Evolutionary conservation across 2,888 invertebrate genomes (phyloP), one percentile per base, ranked within the genome.

Genomic region (Pseudococcus jackbeardsleyi): DNA sequence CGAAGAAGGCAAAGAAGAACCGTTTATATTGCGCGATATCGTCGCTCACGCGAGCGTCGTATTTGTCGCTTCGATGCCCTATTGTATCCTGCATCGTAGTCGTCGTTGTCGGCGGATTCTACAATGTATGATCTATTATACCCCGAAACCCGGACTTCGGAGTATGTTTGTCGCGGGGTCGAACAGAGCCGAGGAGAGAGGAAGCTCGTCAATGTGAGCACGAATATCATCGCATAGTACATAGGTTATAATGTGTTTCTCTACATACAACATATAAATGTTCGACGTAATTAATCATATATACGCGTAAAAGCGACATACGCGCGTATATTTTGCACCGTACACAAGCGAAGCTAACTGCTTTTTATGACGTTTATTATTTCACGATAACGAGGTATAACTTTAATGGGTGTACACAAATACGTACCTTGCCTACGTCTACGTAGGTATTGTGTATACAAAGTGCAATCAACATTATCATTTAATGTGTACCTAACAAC

Each of bases 61-160:
- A 54, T 54, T 54, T 54, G 54, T 54, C 54, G 54, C n/a, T 54
- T 54, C 54, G 54, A 54, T 54, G 54, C 54, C n/a, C 54, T n/a
- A 54, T 54, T 54, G 54, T 54, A 54, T 54, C 48, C 15, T 9
- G 12, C 48, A 15, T 50, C 8, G 42, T n/a, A 54, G 54, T 54
- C 12, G 11, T 50, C 8, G 48, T 50, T 0, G 48, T 50, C 12
- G 48, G 12, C n/a, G n/a, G 54, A 5, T 54, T 54, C n/a, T 54
- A 54, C n/a, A 54, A 54, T 54, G 54, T 54, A 54, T n/a, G 54
- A 54, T 54, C 54, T 54, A n/a, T 54, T 54, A 54, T 54, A 54
- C 6, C 54, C 5, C 5, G 6, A n/a, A 54, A 12, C 54, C n/a
- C n/a, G 15, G 54, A n/a, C n/a, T 5, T 1, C 17, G 17, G n/a